A percentile compares a stretch with the other conserved stretches of the same genome.
phyloP scores from a whole-genome alignment of 1,140 invertebrate species.

The Drosophila sp. region DNA sequence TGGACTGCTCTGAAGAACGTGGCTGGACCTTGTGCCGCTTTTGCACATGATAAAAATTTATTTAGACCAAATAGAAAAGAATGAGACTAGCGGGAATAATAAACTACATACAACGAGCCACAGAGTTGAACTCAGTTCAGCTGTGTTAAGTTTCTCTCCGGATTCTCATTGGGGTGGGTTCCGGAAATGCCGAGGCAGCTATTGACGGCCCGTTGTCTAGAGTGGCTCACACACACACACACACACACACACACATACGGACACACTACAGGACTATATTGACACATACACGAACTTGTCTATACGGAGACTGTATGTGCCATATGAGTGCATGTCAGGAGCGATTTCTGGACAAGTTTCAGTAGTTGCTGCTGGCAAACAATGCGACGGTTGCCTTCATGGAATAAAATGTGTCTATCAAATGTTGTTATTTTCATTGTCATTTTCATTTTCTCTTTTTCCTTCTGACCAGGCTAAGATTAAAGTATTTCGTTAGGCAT shows the following conservation, averaged over 20 bases:
- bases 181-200: constrained; percentile 39
- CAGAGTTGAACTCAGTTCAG: constrained; percentile 20
- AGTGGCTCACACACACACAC: constrained; percentile 26
- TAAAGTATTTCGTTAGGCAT: not conserved
- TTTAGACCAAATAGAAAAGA: constrained; percentile 82
- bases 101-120: constrained; percentile 72
- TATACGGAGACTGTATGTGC: constrained; percentile 1
- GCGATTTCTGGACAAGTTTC: constrained; percentile 28
- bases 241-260: constrained; percentile 15
- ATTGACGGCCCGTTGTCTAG: constrained; percentile 49
- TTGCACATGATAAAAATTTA: constrained; percentile 82
- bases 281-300: not conserved
- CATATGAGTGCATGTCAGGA: constrained; percentile 39
- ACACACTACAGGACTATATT: not conserved
- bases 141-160: constrained; percentile 20
- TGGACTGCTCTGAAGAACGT: not conserved
- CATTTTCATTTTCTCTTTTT: constrained; percentile 12
- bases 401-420: constrained; percentile 82
- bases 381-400: constrained; percentile 43
- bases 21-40: constrained; percentile 33
- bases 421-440: constrained; percentile 51
- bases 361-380: constrained; percentile 6
- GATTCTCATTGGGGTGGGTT: not conserved
- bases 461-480: not conserved
- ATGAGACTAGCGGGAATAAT: constrained; percentile 79